phyloP scores from a whole-genome alignment of 2,113 vertebrate species.

The Phasianus colchicus region DNA sequence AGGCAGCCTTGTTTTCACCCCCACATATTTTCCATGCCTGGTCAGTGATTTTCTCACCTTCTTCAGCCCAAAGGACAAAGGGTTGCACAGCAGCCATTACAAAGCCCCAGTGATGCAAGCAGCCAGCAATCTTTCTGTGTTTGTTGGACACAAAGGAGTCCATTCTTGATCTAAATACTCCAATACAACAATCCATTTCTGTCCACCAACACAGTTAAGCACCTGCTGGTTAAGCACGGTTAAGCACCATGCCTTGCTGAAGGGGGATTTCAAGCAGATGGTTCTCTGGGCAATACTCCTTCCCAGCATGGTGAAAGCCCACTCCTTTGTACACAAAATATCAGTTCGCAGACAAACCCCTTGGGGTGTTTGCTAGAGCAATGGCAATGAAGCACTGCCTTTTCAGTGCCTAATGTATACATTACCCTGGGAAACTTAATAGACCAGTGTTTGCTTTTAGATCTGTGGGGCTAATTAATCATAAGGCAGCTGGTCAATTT shows the following conservation, averaged over 20 bases:
- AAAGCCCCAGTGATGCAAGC: background rate
- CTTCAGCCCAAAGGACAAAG: background rate
- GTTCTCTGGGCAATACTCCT: background rate
- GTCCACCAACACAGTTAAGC: background rate
- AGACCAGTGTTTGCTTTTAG: background rate
- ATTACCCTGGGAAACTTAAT: background rate
- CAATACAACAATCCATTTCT: background rate
- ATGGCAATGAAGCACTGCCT: background rate
- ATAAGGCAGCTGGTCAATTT: background rate
- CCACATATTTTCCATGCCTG: background rate
- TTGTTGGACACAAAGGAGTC: background rate
- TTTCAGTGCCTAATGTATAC: background rate
- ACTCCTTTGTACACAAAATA: background rate
- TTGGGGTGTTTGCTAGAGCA: background rate
- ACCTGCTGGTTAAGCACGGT: background rate
- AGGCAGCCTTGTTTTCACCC: background rate
- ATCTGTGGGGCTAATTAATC: background rate
- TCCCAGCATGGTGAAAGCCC: background rate
- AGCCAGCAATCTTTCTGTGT: background rate
- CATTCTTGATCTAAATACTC: background rate
- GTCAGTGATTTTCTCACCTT: background rate
- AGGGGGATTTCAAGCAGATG: background rate
- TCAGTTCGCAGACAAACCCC: background rate
- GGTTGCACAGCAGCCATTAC: background rate
- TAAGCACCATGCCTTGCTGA: background rate